Evolutionary conservation across 2,113 vertebrate genomes (phyloP), one percentile per base, ranked within the genome.

Genomic region (Mobula hypostoma): DNA sequence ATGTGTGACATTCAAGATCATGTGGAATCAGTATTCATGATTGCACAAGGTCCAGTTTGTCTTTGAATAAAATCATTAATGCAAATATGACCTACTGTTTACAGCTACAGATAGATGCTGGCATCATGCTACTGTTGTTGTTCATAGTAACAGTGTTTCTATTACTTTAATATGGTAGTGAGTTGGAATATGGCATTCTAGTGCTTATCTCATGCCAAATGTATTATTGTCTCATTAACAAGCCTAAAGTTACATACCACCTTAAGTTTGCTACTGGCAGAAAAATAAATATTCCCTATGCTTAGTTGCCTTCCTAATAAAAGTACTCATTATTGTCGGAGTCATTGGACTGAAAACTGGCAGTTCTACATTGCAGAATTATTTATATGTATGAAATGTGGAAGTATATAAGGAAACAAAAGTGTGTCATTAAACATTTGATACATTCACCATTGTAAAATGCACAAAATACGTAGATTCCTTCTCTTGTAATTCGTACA

Each of bases 1-100:
- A 83, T 83, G 80, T 40, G 40, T 83, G 83, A 56, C 83, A 88
- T 63, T 88, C 58, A 63, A 83, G 48, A 83, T 83, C 40, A 21
- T 21, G 7, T 83, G 80, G 40, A 83, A 88, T 63, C 58, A 63
- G 4, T 63, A 17, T 63, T 32, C 61, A 5, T 32, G 58, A n/a
- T 88, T 88, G 58, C 40, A 61, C 11, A 14, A n/a, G 29, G 11
- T n/a, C 29, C 83, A 61, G 58, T 40, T 87, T 56, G 58, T 27
- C 61, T 63, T 88, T 88, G 58, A 27, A 88, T 61, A 12, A 88
- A 88, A 88, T 83, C 80, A 88, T 5, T 63, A n/a, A 63, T 63
- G 58, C 61, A 88, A 88, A n/a, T 63, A 83, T 24, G 40, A 83
- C 58, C 27, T n/a, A 56, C 58, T 88, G 29, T 63, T 88, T n/a